Conservation (phyloP, 92 coral and sea anemone species). For the Phenganax subtilis region DNA sequence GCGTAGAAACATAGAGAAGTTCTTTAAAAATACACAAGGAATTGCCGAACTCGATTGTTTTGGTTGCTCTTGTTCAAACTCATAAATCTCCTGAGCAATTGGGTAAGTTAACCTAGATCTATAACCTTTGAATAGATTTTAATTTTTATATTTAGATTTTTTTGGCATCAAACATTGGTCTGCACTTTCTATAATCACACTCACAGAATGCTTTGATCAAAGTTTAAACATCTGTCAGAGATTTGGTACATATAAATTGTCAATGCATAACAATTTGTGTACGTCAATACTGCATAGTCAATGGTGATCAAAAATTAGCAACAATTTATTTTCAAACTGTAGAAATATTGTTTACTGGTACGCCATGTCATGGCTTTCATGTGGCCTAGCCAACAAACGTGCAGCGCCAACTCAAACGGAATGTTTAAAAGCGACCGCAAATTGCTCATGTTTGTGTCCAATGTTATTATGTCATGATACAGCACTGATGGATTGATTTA, state of each 20-base stretch:
- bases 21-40: not conserved
- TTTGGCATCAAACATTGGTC: no score
- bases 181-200: no score
- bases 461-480: not conserved
- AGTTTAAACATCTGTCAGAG: no score
- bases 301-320: no score
- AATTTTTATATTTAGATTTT: not conserved
- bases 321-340: no score
- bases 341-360: not conserved
- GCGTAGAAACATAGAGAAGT: not conserved
- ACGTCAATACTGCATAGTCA: no score
- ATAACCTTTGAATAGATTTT: not conserved
- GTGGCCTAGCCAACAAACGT: not conserved
- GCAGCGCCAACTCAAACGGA: not conserved
- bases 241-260: no score
- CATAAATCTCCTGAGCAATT: not conserved
- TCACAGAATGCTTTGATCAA: no score
- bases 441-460: not conserved
- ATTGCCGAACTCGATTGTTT: not conserved
- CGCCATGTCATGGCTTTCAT: not conserved
- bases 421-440: slow-evolving; percentile 2
- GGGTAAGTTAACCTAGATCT: not conserved
- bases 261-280: no score
- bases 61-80: not conserved
- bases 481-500: slow-evolving; percentile 1